A percentile compares a stretch with the other conserved stretches of the same genome.
These are phyloP conservation scores for Stylophora pistillata DNA, from an alignment of 64 coral and sea anemone genomes.

Conservation along the genomic window DNA sequence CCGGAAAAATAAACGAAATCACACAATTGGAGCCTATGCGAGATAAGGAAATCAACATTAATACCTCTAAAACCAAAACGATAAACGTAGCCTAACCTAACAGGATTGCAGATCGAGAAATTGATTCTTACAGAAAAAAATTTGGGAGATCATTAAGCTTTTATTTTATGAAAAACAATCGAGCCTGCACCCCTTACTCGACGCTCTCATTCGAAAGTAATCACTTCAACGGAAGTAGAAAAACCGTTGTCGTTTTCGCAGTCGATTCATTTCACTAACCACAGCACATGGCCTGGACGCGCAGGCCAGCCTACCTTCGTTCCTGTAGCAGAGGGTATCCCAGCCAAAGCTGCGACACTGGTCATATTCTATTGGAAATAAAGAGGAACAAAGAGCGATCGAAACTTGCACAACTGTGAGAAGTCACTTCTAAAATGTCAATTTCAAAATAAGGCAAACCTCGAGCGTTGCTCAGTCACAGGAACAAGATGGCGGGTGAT, in stretches of 20 bases:
- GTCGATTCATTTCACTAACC: neutral
- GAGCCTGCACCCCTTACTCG: neutral
- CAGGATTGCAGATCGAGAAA: neutral
- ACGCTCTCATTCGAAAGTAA: neutral
- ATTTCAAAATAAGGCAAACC: constrained; percentile 37
- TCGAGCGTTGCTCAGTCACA: constrained; percentile 51
- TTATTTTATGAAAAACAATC: neutral
- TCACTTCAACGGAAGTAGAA: constrained; percentile 11
- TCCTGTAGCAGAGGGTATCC: constrained; percentile 53
- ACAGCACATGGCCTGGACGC: constrained; percentile 3
- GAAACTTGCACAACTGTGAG: constrained; percentile 12
- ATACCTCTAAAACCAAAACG: neutral
- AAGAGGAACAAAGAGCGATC: constrained; percentile 29
- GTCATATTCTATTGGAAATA: constrained; percentile 63
- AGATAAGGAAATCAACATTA: neutral
- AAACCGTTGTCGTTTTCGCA: constrained; percentile 48
- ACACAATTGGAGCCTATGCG: neutral
- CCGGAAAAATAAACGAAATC: neutral
- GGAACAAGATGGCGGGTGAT: constrained; percentile 72
- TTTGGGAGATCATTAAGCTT: neutral
- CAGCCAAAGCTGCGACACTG: constrained; percentile 76
- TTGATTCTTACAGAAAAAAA: neutral
- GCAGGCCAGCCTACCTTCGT: constrained; percentile 12
- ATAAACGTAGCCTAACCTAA: neutral
- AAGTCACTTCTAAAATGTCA: constrained; percentile 32